Evolutionary conservation across 2,113 vertebrate genomes (phyloP).

Genomic region (Erythrocercus mccallii): DNA sequence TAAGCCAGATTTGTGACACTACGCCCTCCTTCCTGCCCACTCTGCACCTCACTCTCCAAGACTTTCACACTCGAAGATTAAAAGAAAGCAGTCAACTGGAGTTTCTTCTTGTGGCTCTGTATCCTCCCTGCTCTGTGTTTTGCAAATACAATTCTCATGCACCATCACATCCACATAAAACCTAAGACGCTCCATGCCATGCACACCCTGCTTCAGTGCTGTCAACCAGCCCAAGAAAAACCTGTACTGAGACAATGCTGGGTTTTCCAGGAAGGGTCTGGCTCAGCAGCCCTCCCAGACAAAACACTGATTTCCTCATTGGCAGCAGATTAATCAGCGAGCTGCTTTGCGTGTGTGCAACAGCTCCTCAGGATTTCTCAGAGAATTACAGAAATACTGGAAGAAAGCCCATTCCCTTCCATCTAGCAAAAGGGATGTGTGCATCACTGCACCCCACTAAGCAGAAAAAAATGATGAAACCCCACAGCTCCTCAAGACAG

Average conservation of each 20-base stretch:
- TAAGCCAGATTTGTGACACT: neutral
- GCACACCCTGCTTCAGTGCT: neutral
- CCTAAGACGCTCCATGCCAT: rapidly evolving
- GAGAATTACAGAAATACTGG: neutral
- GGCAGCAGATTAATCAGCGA: neutral
- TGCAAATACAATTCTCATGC: rapidly evolving
- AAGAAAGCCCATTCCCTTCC: neutral
- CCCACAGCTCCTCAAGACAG: rapidly evolving
- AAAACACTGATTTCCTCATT: neutral
- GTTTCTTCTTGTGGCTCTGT: neutral
- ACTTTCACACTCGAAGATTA: neutral
- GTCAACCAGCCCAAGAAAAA: neutral
- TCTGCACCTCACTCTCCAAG: neutral
- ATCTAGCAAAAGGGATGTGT: neutral
- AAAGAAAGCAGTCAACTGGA: neutral
- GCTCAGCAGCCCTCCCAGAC: neutral
- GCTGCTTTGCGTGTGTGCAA: neutral
- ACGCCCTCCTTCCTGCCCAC: neutral
- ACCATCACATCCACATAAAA: rapidly evolving
- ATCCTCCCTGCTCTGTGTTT: neutral
- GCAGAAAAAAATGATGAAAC: neutral
- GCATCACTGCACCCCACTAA: neutral
- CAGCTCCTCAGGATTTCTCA: neutral
- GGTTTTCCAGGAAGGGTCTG: neutral
- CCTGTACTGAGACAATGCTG: neutral